Conservation (phyloP, 2,113 vertebrate genomes). For the Muntiacus muntjak region DNA sequence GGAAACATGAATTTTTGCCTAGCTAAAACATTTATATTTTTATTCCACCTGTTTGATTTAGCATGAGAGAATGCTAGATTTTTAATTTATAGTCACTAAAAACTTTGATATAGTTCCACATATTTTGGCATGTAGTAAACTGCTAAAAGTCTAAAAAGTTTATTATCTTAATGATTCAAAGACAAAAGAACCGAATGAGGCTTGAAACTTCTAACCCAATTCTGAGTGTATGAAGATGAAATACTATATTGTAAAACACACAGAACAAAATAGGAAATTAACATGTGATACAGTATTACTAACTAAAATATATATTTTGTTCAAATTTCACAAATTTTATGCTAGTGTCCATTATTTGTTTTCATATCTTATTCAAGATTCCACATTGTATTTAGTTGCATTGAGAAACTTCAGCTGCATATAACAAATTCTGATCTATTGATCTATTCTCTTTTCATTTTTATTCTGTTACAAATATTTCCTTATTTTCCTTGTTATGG, state of each 20-base stretch:
- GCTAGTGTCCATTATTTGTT: background rate
- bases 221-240: background rate
- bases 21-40: background rate
- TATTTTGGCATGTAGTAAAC: background rate
- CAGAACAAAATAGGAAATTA: background rate
- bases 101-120: background rate
- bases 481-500: background rate
- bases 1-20: background rate
- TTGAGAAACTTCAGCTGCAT: background rate
- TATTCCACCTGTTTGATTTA: background rate
- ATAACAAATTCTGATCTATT: background rate
- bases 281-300: background rate
- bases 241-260: background rate
- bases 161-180: background rate
- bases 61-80: background rate
- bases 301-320: background rate
- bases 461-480: background rate
- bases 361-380: background rate
- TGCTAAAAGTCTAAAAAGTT: background rate
- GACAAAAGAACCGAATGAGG: background rate
- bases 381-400: background rate
- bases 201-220: background rate
- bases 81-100: background rate
- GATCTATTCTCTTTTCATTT: background rate
- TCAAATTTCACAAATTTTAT: background rate